phyloP scores from a whole-genome alignment of 2,113 vertebrate genomes.

The Muscicapa adusta region DNA sequence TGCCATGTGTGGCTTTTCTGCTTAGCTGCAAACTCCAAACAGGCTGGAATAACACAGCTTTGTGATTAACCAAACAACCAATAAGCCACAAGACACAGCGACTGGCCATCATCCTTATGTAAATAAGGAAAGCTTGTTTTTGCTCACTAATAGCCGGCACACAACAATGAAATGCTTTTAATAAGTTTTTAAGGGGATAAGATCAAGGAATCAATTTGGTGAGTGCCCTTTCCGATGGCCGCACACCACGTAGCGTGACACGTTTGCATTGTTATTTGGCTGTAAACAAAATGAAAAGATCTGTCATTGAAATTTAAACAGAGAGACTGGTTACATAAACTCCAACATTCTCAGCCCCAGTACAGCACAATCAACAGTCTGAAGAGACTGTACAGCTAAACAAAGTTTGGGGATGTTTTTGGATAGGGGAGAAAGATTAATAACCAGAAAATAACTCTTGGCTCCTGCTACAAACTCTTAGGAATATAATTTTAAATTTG shows the following conservation, averaged over 20 bases:
- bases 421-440: slow-evolving; percentile 61
- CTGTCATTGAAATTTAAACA: slow-evolving; percentile 72
- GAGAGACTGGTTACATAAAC: slow-evolving; percentile 66
- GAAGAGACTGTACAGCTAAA: slow-evolving; percentile 58
- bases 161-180: slow-evolving; percentile 59
- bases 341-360: slow-evolving; percentile 55
- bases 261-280: slow-evolving; percentile 65
- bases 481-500: slow-evolving; percentile 50
- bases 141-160: slow-evolving; percentile 9
- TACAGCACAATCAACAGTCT: slow-evolving; percentile 43
- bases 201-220: slow-evolving; percentile 21
- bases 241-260: slow-evolving; percentile 45
- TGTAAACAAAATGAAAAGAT: slow-evolving; percentile 73
- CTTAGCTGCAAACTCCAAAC: slow-evolving; percentile 29
- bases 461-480: slow-evolving; percentile 49
- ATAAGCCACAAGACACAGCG: slow-evolving; percentile 34
- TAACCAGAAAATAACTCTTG: slow-evolving; percentile 68
- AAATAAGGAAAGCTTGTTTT: slow-evolving; percentile 63
- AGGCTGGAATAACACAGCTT: slow-evolving; percentile 20
- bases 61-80: slow-evolving; percentile 60
- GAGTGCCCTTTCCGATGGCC: slow-evolving; percentile 27
- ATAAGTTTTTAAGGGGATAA: slow-evolving; percentile 60
- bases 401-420: slow-evolving; percentile 61
- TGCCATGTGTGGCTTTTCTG: slow-evolving; percentile 41
- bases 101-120: slow-evolving; percentile 33